Evolutionary conservation across 2,888 invertebrate species (phyloP).

Genomic region (Macaria notata): DNA sequence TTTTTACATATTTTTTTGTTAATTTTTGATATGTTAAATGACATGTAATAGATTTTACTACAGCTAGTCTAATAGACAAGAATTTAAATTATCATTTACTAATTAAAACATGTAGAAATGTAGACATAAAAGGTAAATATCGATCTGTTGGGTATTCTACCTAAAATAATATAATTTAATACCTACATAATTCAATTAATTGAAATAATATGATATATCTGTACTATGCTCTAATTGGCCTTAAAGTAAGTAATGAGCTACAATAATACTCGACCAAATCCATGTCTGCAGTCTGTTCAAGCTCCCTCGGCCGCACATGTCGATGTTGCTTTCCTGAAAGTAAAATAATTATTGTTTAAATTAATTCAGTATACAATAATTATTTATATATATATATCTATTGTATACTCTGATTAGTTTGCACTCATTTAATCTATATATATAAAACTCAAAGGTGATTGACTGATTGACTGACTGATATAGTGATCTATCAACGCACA

Average conservation of each 20-base stretch:
- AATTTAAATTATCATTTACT: constrained; percentile 26
- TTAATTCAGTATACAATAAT: too few relatives aligned
- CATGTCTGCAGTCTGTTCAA: constrained; percentile 44
- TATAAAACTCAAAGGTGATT: too few relatives aligned
- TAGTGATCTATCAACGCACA: too few relatives aligned
- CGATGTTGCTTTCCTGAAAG: constrained; percentile 85
- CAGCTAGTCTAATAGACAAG: constrained; percentile 36
- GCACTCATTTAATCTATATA: too few relatives aligned
- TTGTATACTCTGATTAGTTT: neutral
- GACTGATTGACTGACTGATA: too few relatives aligned
- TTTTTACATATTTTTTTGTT: constrained; percentile 31
- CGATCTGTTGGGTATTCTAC: constrained; percentile 18
- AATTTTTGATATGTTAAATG: constrained; percentile 60
- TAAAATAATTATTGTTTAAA: constrained; percentile 1
- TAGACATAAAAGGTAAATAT: constrained; percentile 15
- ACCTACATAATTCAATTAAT: neutral
- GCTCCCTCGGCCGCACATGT: constrained; percentile 83
- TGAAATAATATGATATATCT: neutral
- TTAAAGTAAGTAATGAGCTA: constrained; percentile 31
- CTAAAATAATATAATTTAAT: constrained; percentile 21
- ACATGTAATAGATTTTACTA: constrained; percentile 55
- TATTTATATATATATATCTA: too few relatives aligned
- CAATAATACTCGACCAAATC: constrained; percentile 43
- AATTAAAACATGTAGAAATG: constrained; percentile 15
- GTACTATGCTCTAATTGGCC: neutral